Percentiles rank a stretch among this genome's conserved stretches.
These are phyloP conservation scores for Drosophila testacea DNA, from an alignment of 2,888 invertebrate genomes.

Conservation along the genomic window DNA sequence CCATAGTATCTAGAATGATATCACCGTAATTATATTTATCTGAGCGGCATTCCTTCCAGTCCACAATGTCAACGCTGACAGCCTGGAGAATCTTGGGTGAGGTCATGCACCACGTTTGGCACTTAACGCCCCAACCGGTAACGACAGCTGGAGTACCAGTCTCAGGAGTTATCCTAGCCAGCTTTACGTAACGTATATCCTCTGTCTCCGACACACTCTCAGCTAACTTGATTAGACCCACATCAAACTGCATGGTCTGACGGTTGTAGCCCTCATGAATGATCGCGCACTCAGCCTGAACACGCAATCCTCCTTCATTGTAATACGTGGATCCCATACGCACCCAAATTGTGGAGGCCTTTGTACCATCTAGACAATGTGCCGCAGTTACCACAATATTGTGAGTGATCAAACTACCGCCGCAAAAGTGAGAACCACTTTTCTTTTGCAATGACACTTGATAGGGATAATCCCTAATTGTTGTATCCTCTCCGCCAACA, in stretches of 20 bases:
- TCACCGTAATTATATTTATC: slow-evolving; percentile 66
- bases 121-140: slow-evolving; percentile 83
- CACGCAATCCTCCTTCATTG: slow-evolving; percentile 79
- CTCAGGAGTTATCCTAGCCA: slow-evolving; percentile 65
- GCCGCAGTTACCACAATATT: slow-evolving; percentile 84
- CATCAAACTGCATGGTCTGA: slow-evolving; percentile 82
- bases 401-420: slow-evolving; percentile 83
- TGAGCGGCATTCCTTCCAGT: slow-evolving; percentile 44
- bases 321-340: slow-evolving; percentile 82
- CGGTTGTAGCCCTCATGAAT: slow-evolving; percentile 77
- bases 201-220: slow-evolving; percentile 59
- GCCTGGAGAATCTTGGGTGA: slow-evolving; percentile 55
- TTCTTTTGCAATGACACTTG: slow-evolving; percentile 84
- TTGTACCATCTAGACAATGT: slow-evolving; percentile 75
- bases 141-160: slow-evolving; percentile 74
- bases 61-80: slow-evolving; percentile 68
- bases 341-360: slow-evolving; percentile 60
- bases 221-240: slow-evolving; percentile 82
- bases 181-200: slow-evolving; percentile 60
- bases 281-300: slow-evolving; percentile 69
- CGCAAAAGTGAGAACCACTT: slow-evolving; percentile 83
- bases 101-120: slow-evolving; percentile 50
- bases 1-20: slow-evolving; percentile 66
- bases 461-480: slow-evolving; percentile 84
- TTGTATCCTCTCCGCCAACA: slow-evolving; percentile 85